Evolutionary conservation across 1,140 invertebrate genomes (phyloP), one percentile per base, ranked within the genome.

Genomic region (Drosophila asahinai): DNA sequence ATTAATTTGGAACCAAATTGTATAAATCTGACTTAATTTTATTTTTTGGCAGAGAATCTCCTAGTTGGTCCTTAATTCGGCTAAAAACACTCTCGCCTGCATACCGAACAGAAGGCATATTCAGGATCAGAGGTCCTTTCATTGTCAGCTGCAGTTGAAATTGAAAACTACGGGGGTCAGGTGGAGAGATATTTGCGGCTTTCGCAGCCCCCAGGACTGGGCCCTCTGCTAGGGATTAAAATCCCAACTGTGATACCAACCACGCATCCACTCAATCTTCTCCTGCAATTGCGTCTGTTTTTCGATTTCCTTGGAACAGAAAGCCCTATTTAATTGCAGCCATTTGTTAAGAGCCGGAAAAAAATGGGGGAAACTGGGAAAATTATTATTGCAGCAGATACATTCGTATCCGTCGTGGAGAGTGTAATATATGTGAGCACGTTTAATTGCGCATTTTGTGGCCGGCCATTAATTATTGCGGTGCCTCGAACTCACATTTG

Each of bases 361-460:
- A 65, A 43, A 19, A n/a, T 11, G 14, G 33, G 12, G 17, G 11
- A 51, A 25, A 65, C 22, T 27, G 27, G 27, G 6, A 6, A 6
- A 62, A 67, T 62, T 38, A 47, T 48, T 45, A 54, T 27, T 63
- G 63, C 63, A 66, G 42, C 19, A 63, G 19, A 71, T 40, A 67
- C 22, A 40, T 54, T 54, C n/a, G 33, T 40, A 67, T 52, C 36
- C 25, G 27, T 48, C 7, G 8, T 14, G 14, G 19, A 11, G 54
- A 48, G 33, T 19, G 22, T 40, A 43, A 71, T 68, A 38, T 33
- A 33, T 59, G 22, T 12, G n/a, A 33, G 14, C 1, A 9, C 38
- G 45, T 57, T 71, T 73, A 71, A 73, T 71, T 71, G 54, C 22
- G 27, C 63, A 47, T 47, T 71, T 71, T 67, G 67, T 30, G 47